Base-by-base conservation (phyloP, 1,140 invertebrate genomes). In the Onthophagus taurus region DNA sequence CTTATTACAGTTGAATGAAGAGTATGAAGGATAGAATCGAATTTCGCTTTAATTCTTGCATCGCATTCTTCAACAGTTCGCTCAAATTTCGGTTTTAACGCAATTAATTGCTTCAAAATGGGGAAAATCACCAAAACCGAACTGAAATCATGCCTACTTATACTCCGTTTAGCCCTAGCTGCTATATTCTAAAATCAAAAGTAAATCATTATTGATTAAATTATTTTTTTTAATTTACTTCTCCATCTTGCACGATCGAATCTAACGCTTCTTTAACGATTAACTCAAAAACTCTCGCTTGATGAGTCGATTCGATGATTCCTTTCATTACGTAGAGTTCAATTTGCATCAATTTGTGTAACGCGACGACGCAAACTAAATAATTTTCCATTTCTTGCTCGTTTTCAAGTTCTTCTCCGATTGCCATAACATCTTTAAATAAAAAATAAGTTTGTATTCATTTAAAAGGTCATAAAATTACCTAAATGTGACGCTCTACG, bases 321-420 rank as follows among this genome's bases (percentile, higher is more conserved):
- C 84, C 83, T 11, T 81, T 74, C 69, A 95, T 82, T 12, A 91
- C 65, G 37, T 79, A 72, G 19, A 85, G 75, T 63, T 97, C 93
- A 57, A 82, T 82, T 58, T 91, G 84, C 71, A 94, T 88, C 3
- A 97, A 70, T 48, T 86, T 82, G 33, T 88, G 81, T n/a, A 96
- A 68, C 5, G 85, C 89, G 21, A 87, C 81, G 1, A 93, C 78
- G 51, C 85, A 76, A n/a, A 85, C 76, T 42, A 92, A 67, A 65
- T 90, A 92, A 56, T 86, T 81, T 55, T 91, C 86, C 71, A 89
- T 82, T 64, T 93, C 89, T 59, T 83, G 78, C 63, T 89, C 86
- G 39, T 82, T 83, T 21, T 81, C 74, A 4, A 70, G 54, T 55
- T 81, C 79, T 50, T 82, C 80, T 3, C 68, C 69, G 16, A 60